Conservation (phyloP, 2,113 vertebrate species). For the Sterrhoptilus dennistouni region DNA sequence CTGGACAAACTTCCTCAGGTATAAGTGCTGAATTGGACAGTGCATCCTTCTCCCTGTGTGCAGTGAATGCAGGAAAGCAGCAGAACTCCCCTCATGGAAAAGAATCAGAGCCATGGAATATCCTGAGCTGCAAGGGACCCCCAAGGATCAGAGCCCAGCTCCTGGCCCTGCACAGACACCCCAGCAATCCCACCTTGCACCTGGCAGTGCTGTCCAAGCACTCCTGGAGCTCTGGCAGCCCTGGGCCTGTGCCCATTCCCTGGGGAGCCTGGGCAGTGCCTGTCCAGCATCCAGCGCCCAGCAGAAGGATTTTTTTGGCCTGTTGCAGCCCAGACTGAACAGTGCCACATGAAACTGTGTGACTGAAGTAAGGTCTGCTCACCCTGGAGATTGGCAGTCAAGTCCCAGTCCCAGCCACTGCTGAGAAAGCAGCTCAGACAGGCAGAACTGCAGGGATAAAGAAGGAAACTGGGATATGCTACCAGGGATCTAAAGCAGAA, state of each 20-base stretch:
- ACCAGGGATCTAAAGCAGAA: background rate
- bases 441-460: background rate
- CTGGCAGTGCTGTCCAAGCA: fast-evolving
- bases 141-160: background rate
- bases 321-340: background rate
- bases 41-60: background rate
- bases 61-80: background rate
- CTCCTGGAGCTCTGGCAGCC: background rate
- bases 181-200: background rate
- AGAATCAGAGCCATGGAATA: background rate
- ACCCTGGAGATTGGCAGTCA: background rate
- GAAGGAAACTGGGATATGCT: background rate
- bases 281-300: background rate
- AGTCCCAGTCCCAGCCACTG: background rate
- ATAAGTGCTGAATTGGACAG: background rate
- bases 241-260: fast-evolving
- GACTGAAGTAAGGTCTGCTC: background rate
- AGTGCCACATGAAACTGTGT: fast-evolving
- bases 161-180: background rate
- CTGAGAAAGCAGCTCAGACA: background rate
- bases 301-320: background rate
- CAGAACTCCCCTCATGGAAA: background rate
- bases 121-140: background rate
- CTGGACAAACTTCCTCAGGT: background rate
- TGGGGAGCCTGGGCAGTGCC: background rate